Base-by-base conservation (phyloP, 1,140 invertebrate species). In the Anoplolepis gracilipes region DNA sequence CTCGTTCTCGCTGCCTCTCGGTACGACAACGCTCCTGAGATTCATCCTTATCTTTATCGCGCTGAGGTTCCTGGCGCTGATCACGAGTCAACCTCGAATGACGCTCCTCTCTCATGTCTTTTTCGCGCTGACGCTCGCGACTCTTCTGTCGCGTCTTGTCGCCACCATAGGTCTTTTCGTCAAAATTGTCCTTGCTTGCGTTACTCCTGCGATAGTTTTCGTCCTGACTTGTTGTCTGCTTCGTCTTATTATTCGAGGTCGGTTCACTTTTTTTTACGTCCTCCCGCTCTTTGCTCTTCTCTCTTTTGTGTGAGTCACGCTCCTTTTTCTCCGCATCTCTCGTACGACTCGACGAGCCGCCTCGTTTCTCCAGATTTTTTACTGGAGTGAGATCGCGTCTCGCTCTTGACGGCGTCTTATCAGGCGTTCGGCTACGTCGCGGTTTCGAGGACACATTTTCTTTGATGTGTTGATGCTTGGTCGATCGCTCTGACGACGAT, bases 41-140 rank as follows among this genome's bases (percentile, higher is more conserved):
- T 6, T 95, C 95, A 13, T 95, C 94, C 8, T 93, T 91, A 22
- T 95, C 95, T 70, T 93, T 95, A 6, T 95, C 95, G 0, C 93
- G 90, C 28, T 91, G 92, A 11, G 65, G 49, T 19, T 81, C 77
- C 19, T 86, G 91, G 61, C 76, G 94, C 89, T 88, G 95, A 91
- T 93, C 95, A 88, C 89, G 91, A 87, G 86, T 64, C 72, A 94
- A 84, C 25, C 93, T 87, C 49, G 92, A 88, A 70, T 95, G 90
- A 36, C 92, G 78, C 4, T 95, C 89, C 13, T 94, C 87, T n/a
- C 92, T 78, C 16, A 79, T 78, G 76, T 93, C 86, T 59, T 94
- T 93, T 90, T 95, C 92, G 28, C 96, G 90, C 36, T 90, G 92
- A n/a, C 89, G 91, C 33, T 91, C 94, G 77, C 87, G 92, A 75